Conservation (phyloP, 2,888 invertebrate species). For the Sclerodermus sp. region DNA sequence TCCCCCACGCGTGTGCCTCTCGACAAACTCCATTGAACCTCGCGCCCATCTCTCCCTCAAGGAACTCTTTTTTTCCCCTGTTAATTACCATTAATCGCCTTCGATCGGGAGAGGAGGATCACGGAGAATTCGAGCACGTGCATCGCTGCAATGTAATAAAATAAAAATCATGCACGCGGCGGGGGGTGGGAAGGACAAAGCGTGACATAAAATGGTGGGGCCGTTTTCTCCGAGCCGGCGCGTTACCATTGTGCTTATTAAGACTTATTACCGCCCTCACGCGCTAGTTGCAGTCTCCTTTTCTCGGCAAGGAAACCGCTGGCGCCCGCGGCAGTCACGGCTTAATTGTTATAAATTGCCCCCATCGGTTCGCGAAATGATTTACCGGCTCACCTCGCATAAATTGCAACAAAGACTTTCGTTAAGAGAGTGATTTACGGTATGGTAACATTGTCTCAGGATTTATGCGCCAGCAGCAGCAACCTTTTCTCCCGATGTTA, state of each 20-base stretch:
- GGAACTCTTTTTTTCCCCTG: no score
- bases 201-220: constrained; percentile 6
- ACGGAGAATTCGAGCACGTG: no score
- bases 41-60: no score
- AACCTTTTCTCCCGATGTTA: constrained; percentile 7
- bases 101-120: no score
- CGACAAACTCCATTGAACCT: no score
- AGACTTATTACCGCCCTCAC: constrained; percentile 35
- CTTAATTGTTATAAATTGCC: constrained; percentile 57
- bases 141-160: no score
- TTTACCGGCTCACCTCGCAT: constrained; percentile 48
- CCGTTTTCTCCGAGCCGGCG: not conserved
- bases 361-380: constrained; percentile 52
- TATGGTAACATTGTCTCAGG: constrained; percentile 34
- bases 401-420: constrained; percentile 55
- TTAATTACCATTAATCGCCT: no score
- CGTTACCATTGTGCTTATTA: constrained; percentile 31
- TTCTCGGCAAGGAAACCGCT: no score
- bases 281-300: not conserved
- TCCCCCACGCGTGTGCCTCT: no score
- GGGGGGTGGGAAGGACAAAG: not conserved
- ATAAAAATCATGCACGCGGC: no score
- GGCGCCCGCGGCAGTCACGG: constrained; percentile 7
- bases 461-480: constrained; percentile 34
- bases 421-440: constrained; percentile 54